Conservation (phyloP, 1,140 invertebrate species). For the Pemphigus obesinymphae region DNA sequence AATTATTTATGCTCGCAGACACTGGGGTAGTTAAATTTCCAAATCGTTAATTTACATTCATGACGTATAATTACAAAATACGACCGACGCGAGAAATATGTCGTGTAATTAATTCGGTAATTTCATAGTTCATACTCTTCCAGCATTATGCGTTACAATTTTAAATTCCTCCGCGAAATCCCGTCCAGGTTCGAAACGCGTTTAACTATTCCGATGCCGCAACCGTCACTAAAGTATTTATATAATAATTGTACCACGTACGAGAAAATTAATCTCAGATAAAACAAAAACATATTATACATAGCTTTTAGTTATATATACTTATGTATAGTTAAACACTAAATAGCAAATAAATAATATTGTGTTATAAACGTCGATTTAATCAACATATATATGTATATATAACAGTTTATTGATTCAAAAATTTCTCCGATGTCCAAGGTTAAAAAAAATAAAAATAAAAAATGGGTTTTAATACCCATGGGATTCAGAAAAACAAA, state of each 20-base stretch:
- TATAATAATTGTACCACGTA: not conserved
- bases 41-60: slow-evolving; percentile 27
- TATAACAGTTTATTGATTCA: too few species aligned
- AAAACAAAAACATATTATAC: not conserved
- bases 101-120: not conserved
- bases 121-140: not conserved
- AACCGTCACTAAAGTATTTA: not conserved
- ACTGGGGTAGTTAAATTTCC: not conserved
- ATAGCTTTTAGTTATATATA: too few species aligned
- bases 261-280: not conserved
- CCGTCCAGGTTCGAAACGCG: not conserved
- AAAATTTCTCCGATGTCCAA: too few species aligned
- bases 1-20: slow-evolving; percentile 21
- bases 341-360: too few species aligned
- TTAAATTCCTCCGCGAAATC: not conserved
- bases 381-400: too few species aligned
- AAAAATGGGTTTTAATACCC: too few species aligned
- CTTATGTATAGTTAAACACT: too few species aligned
- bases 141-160: not conserved
- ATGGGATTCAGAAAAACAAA: too few species aligned
- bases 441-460: too few species aligned
- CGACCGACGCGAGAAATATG: not conserved
- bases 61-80: not conserved
- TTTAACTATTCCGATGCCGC: not conserved
- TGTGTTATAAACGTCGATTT: too few species aligned